Conservation (phyloP, 2,797 vertebrate genomes). For the Hippoglossus hippoglossus region DNA sequence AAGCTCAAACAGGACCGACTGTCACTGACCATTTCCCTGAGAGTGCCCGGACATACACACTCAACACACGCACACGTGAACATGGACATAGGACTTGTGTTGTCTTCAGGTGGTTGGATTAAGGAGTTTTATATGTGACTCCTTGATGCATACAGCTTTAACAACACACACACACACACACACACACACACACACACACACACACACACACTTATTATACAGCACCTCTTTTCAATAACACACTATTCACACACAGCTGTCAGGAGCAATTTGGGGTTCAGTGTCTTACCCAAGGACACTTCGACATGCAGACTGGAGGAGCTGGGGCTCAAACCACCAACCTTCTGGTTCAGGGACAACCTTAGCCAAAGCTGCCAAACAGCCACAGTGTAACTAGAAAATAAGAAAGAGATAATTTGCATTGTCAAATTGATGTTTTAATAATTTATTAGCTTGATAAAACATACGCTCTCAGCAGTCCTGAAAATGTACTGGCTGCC, state of each 20-base stretch:
- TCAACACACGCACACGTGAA: conserved; percentile 13
- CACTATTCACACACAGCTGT: neutral
- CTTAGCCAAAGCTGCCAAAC: too few relatives aligned
- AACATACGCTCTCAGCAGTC: neutral
- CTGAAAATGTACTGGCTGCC: neutral
- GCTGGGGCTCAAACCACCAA: neutral
- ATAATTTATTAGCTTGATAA: too few relatives aligned
- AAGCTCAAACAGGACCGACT: conserved; percentile 67
- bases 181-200: neutral
- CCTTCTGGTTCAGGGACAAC: neutral
- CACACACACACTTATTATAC: neutral
- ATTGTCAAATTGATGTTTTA: conserved; percentile 26
- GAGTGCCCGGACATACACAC: conserved; percentile 2
- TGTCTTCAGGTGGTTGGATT: conserved; percentile 8
- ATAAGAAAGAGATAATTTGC: conserved; percentile 25
- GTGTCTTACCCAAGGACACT: neutral
- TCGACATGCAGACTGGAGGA: too few relatives aligned
- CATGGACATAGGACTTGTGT: conserved; percentile 6
- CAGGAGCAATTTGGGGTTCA: neutral
- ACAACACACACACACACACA: neutral
- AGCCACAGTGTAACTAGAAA: conserved; percentile 1
- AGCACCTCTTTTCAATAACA: neutral
- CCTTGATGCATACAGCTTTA: conserved; percentile 12
- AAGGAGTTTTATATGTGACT: conserved; percentile 2
- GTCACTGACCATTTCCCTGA: conserved; percentile 68